Conservation (phyloP, 2,888 invertebrate genomes). For the Caenorhabditis afra region DNA sequence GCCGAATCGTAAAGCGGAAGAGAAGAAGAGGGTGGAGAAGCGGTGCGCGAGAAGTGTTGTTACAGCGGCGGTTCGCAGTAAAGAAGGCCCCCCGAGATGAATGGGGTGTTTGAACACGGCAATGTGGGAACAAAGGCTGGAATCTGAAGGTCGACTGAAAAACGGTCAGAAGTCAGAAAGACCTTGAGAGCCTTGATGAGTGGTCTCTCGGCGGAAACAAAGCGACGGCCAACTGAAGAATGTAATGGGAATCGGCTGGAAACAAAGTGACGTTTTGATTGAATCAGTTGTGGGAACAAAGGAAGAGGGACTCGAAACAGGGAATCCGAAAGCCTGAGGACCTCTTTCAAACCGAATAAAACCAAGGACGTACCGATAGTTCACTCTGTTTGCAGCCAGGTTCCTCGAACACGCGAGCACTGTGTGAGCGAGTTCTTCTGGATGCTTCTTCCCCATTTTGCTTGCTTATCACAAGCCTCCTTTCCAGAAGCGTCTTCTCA, state of each 20-base stretch:
- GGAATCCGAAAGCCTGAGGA: too few relatives aligned
- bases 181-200: constrained; percentile 1
- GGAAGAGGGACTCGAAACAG: too few relatives aligned
- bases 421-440: too few relatives aligned
- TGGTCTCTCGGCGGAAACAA: neutral
- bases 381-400: too few relatives aligned
- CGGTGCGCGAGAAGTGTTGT: constrained; percentile 6
- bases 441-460: too few relatives aligned
- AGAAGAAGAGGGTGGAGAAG: constrained; percentile 27
- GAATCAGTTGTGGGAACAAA: too few relatives aligned
- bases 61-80: constrained; percentile 41
- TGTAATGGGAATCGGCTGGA: neutral
- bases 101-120: constrained; percentile 24
- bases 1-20: constrained; percentile 41
- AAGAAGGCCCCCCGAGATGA: constrained; percentile 5
- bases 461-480: too few relatives aligned
- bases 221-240: neutral
- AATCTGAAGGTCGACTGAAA: constrained; percentile 20
- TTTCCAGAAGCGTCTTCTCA: too few relatives aligned
- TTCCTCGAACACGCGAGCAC: too few relatives aligned
- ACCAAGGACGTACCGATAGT: too few relatives aligned
- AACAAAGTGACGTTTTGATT: neutral
- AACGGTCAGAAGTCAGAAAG: neutral
- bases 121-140: constrained; percentile 39
- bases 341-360: too few relatives aligned